phyloP scores from a whole-genome alignment of 2,113 vertebrate genomes.

The Anhinga rufa region DNA sequence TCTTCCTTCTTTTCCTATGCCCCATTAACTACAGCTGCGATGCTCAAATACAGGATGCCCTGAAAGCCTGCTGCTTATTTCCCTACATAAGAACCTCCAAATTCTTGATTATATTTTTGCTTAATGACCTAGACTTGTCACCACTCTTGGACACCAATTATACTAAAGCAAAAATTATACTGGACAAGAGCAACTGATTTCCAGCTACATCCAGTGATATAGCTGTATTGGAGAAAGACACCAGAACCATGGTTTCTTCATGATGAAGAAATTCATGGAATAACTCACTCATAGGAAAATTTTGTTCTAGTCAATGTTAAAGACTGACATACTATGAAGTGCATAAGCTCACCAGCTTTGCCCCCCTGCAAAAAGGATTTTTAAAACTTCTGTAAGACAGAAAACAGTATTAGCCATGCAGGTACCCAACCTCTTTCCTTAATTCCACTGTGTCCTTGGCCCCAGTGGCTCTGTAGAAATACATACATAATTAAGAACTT shows the following conservation, averaged over 20 bases:
- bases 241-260: neutral
- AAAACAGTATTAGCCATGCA: neutral
- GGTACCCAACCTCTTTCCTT: neutral
- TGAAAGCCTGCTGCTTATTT: neutral
- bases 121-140: neutral
- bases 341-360: neutral
- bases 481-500: neutral
- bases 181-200: neutral
- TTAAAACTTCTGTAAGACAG: neutral
- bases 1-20: neutral
- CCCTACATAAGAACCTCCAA: neutral
- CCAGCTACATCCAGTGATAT: neutral
- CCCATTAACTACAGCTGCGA: neutral
- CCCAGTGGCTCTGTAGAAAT: neutral
- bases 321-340: neutral
- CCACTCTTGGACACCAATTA: neutral
- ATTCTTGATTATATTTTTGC: neutral
- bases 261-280: neutral
- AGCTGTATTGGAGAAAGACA: neutral
- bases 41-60: neutral
- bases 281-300: neutral
- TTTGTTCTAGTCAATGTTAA: neutral
- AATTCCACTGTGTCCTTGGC: neutral
- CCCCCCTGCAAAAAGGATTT: neutral
- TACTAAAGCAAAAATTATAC: neutral